Conservation (phyloP, 2,113 vertebrate genomes). For the Sphyrna mokarran region DNA sequence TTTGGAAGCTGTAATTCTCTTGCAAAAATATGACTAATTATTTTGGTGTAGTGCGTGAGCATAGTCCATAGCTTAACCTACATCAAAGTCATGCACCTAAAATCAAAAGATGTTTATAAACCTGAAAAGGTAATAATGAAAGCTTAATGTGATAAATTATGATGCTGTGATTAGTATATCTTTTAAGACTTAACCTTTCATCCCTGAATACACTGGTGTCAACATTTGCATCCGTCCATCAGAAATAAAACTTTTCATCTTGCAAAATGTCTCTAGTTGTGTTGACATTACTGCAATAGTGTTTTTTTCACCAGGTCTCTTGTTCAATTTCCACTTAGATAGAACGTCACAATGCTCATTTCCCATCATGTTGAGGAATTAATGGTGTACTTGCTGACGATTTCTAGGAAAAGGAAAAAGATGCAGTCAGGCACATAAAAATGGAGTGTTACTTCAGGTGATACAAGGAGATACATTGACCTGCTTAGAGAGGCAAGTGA, state of each 20-base stretch:
- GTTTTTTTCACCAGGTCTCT: neutral
- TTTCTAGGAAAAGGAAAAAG: neutral
- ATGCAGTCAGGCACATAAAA: conserved; percentile 1
- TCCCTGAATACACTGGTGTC: neutral
- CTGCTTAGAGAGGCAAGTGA: neutral
- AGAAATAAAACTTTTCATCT: neutral
- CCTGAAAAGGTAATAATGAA: neutral
- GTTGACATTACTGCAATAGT: neutral
- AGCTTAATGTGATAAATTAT: neutral
- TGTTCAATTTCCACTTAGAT: neutral
- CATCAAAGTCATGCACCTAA: neutral
- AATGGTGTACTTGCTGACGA: neutral
- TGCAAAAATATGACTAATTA: neutral
- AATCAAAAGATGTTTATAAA: neutral
- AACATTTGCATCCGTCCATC: neutral
- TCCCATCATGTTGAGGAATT: neutral
- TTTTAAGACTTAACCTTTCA: neutral
- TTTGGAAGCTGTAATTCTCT: neutral
- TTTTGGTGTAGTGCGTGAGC: neutral
- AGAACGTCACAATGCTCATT: neutral
- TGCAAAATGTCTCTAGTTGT: neutral
- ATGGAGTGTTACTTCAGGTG: neutral
- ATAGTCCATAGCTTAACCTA: neutral
- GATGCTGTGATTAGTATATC: neutral
- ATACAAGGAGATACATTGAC: neutral